These are phyloP conservation scores for Arenaria interpres DNA, from an alignment of 2,113 vertebrate genomes.

Conservation along the genomic window DNA sequence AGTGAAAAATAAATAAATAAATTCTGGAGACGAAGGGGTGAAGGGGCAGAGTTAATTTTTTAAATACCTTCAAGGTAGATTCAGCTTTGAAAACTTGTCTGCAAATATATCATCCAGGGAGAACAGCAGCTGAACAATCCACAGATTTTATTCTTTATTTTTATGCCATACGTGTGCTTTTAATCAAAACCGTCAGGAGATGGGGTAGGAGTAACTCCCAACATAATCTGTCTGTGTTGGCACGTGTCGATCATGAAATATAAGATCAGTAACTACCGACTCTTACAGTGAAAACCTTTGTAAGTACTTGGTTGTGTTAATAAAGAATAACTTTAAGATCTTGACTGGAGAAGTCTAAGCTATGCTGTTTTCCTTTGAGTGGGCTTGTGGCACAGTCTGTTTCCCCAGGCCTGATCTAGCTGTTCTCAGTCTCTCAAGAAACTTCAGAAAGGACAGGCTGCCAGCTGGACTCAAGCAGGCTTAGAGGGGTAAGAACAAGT, in stretches of 20 bases:
- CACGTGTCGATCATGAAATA: neutral
- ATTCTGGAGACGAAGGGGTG: neutral
- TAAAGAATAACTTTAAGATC: neutral
- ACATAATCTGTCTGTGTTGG: neutral
- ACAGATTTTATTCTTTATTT: neutral
- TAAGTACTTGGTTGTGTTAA: neutral
- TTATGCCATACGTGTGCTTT: neutral
- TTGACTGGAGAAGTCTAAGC: neutral
- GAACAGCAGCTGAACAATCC: neutral
- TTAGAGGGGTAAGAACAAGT: neutral
- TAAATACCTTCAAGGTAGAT: neutral
- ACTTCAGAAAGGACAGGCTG: neutral
- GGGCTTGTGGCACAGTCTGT: neutral
- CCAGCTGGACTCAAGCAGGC: neutral
- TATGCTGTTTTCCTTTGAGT: neutral
- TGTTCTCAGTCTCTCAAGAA: neutral
- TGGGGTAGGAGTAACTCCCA: neutral
- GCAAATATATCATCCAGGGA: neutral
- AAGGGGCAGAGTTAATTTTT: neutral
- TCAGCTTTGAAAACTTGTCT: neutral
- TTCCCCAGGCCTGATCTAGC: neutral
- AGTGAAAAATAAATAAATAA: neutral
- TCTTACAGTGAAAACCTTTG: neutral
- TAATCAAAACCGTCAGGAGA: neutral
- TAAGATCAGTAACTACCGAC: neutral